These are phyloP conservation scores for Collichthys lucidus DNA, from an alignment of 2,113 vertebrate genomes.

Conservation along the genomic window DNA sequence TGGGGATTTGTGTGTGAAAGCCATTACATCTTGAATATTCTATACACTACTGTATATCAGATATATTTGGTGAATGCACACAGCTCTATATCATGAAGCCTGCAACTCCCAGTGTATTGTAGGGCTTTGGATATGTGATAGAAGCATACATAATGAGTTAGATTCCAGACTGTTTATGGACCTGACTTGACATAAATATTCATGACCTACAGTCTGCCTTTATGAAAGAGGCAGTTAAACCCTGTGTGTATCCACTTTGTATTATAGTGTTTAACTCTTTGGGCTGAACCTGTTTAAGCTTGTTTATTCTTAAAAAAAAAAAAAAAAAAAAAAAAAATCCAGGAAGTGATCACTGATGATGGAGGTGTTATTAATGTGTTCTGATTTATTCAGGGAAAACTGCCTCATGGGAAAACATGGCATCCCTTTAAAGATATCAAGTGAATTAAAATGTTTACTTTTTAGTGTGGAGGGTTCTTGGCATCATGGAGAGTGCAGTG, in stretches of 20 bases:
- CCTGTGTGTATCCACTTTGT: neutral
- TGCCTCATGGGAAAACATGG: neutral
- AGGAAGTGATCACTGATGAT: neutral
- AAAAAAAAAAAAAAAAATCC: neutral
- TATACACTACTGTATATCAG: neutral
- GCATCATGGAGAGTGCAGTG: constrained; percentile 8
- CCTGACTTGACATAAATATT: neutral
- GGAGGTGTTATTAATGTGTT: neutral
- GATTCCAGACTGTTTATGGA: neutral
- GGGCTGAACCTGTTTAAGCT: neutral
- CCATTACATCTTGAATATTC: neutral
- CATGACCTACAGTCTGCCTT: neutral
- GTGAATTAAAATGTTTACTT: constrained; percentile 14
- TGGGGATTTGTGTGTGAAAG: constrained; percentile 6
- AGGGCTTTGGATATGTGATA: neutral
- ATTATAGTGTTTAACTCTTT: constrained; percentile 13
- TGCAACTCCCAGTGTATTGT: neutral
- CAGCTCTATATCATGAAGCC: neutral
- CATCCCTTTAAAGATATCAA: neutral
- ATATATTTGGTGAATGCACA: neutral
- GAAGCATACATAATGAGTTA: neutral
- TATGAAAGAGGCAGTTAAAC: neutral
- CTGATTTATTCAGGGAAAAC: neutral
- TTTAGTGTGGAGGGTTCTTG: constrained; percentile 31
- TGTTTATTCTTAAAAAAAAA: neutral